A percentile compares a stretch with the other conserved stretches of the same genome.
Conservation (phyloP, 2,113 vertebrate genomes). For the Panthera uncia region DNA sequence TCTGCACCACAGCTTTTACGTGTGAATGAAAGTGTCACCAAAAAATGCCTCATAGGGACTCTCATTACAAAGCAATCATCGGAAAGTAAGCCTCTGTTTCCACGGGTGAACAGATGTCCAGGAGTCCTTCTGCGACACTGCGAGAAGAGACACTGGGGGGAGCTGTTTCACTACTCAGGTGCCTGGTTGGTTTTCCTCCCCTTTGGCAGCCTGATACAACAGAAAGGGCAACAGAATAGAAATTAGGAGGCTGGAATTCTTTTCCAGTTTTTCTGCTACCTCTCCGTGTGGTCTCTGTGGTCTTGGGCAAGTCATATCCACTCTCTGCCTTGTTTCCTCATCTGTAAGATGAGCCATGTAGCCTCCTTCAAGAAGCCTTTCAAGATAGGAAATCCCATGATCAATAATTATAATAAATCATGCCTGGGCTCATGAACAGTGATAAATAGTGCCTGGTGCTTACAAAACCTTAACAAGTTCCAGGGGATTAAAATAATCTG, state of each 20-base stretch:
- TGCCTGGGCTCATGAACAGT: background rate
- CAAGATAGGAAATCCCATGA: background rate
- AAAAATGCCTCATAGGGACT: background rate
- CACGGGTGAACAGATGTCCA: background rate
- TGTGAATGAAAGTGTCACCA: background rate
- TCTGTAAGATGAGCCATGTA: background rate
- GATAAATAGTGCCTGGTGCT: background rate
- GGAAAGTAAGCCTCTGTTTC: background rate
- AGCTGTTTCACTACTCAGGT: slow-evolving; percentile 60
- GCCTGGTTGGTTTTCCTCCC: background rate
- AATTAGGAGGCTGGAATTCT: background rate
- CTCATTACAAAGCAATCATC: background rate
- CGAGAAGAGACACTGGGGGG: slow-evolving; percentile 40
- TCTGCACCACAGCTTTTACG: background rate
- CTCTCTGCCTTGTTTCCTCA: background rate
- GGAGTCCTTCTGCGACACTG: background rate
- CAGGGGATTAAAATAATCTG: background rate
- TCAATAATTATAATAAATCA: slow-evolving; percentile 3
- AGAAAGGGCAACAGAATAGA: background rate
- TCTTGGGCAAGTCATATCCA: background rate
- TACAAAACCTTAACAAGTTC: background rate
- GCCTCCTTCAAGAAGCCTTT: slow-evolving; percentile 13
- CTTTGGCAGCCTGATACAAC: background rate
- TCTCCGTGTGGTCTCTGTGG: background rate
- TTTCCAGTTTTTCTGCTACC: background rate